Conservation (phyloP, 2,888 invertebrate genomes). For the Plagodis pulveraria region DNA sequence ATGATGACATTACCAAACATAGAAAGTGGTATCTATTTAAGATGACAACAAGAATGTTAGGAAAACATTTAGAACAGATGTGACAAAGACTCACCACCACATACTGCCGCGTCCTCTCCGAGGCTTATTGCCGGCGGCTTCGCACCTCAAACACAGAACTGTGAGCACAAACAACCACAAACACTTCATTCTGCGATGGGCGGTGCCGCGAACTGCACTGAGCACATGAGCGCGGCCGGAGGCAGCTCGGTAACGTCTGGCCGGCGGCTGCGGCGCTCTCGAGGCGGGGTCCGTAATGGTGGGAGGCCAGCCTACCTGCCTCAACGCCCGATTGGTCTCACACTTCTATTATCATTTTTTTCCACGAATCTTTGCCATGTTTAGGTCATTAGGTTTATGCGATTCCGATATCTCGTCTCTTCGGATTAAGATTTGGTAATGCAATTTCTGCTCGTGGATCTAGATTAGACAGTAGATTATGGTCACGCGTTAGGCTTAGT, state of each 20-base stretch:
- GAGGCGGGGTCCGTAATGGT: conserved; percentile 74
- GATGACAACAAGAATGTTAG: conserved; percentile 1
- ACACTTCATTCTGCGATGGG: conserved; percentile 80
- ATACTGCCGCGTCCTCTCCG: conserved; percentile 94
- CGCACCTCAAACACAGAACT: conserved; percentile 80
- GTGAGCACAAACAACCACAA: conserved; percentile 83
- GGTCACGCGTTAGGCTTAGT: conserved; percentile 1
- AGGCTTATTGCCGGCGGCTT: conserved; percentile 82
- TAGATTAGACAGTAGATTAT: conserved; percentile 12
- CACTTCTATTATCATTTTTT: conserved; percentile 62
- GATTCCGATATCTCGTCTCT: conserved; percentile 19
- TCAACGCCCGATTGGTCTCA: conserved; percentile 73
- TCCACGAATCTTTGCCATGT: conserved; percentile 42
- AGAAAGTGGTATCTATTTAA: conserved; percentile 4
- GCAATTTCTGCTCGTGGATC: conserved; percentile 31
- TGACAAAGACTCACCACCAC: conserved; percentile 91
- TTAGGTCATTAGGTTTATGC: conserved; percentile 66
- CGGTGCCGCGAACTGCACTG: conserved; percentile 51
- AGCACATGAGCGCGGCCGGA: conserved; percentile 74
- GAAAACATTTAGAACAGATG: neutral
- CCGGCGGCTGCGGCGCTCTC: conserved; percentile 46
- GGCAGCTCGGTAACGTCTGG: conserved; percentile 73
- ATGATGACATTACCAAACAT: neutral
- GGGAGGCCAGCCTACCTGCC: conserved; percentile 74
- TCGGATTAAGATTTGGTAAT: conserved; percentile 24